These are phyloP conservation scores for Balanococcus diminutus DNA, from an alignment of 2,888 invertebrate species.

Conservation along the genomic window DNA sequence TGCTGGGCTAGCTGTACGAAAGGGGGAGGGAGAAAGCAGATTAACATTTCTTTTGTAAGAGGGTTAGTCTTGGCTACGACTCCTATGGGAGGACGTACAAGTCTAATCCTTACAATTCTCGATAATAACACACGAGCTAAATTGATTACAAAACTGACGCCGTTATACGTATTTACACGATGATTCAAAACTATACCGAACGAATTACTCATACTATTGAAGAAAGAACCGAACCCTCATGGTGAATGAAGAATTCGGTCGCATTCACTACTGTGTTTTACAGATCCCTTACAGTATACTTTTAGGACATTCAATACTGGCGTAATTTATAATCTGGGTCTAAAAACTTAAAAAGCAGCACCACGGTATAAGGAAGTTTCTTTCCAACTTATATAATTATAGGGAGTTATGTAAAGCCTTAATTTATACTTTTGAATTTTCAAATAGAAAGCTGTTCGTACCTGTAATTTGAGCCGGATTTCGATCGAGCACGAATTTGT, in stretches of 20 bases:
- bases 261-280: no score
- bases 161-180: conserved; percentile 25
- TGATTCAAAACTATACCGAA: conserved; percentile 29
- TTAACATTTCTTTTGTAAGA: conserved; percentile 44
- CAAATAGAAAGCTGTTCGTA: no score
- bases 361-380: no score
- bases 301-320: no score
- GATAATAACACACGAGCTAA: conserved; percentile 36
- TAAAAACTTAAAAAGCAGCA: no score
- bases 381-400: no score
- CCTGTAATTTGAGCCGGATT: no score
- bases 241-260: background rate
- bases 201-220: background rate
- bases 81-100: conserved; percentile 40
- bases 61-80: conserved; percentile 42
- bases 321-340: no score
- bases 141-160: conserved; percentile 41
- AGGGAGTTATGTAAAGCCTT: no score
- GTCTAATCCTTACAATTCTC: conserved; percentile 36
- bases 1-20: background rate
- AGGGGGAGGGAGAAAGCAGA: background rate
- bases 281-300: no score
- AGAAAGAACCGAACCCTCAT: background rate
- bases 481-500: no score
- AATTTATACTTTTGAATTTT: no score